Conservation (phyloP, 2,797 vertebrate genomes). For the Sternotherus odoratus region DNA sequence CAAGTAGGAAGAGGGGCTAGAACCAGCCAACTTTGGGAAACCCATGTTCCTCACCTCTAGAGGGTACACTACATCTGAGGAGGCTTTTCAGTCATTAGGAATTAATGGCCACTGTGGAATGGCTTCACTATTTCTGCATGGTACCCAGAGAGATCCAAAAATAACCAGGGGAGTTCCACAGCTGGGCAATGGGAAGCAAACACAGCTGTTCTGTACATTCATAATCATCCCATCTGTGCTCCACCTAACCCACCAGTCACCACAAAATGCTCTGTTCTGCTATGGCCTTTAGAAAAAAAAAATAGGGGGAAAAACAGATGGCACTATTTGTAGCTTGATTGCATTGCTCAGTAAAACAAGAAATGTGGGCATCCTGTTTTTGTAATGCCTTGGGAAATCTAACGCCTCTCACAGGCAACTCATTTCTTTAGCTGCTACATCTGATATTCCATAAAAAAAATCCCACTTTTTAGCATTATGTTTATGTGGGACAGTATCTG, state of each 20-base stretch:
- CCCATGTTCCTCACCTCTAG: background rate
- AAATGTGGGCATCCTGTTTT: background rate
- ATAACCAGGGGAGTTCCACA: background rate
- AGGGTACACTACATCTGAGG: fast-evolving
- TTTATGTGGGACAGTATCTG: background rate
- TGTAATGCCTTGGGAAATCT: background rate
- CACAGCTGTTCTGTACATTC: background rate
- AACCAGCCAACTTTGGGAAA: background rate
- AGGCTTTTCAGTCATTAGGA: background rate
- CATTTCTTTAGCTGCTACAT: background rate
- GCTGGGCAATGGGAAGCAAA: background rate
- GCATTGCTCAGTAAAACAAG: background rate
- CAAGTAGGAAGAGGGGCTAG: background rate
- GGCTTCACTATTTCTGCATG: background rate
- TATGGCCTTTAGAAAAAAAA: slow-evolving; percentile 7
- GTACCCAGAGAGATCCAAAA: background rate
- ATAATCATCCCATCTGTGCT: background rate
- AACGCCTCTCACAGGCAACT: background rate
- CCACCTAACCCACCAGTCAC: background rate
- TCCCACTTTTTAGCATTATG: background rate
- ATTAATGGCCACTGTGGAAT: background rate
- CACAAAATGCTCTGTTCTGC: slow-evolving; percentile 1
- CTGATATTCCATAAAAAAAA: background rate
- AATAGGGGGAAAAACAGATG: background rate
- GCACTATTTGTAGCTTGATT: background rate